Conservation (phyloP, 2,888 invertebrate species). For the Caradrina clavipalpis region DNA sequence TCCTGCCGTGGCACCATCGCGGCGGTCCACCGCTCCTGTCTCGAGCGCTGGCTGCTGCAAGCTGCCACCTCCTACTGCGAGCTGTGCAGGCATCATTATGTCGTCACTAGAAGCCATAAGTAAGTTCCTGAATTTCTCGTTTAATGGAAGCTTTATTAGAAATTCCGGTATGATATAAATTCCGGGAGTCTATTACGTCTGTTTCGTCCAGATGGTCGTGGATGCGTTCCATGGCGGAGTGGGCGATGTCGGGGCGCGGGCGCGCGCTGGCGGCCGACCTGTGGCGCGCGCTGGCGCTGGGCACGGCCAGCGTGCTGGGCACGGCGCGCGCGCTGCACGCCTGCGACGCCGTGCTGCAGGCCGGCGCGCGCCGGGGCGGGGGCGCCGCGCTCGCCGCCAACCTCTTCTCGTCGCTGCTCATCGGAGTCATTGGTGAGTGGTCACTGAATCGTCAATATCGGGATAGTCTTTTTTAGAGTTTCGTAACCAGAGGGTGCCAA, state of each 20-base stretch:
- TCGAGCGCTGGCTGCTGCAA: slow-evolving; percentile 89
- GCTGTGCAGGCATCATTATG: slow-evolving; percentile 86
- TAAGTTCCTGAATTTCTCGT: slow-evolving; percentile 53
- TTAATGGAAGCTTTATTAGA: background rate
- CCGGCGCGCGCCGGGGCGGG: slow-evolving; percentile 83
- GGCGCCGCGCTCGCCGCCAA: slow-evolving; percentile 84
- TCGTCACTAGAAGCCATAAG: slow-evolving; percentile 87
- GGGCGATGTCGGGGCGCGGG: slow-evolving; percentile 83
- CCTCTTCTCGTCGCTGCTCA: slow-evolving; percentile 85
- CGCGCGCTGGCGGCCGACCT: slow-evolving; percentile 84
- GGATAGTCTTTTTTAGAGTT: background rate
- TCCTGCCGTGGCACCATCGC: slow-evolving; percentile 88
- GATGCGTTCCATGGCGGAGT: slow-evolving; percentile 82
- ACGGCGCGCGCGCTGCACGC: slow-evolving; percentile 88
- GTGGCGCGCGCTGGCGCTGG: slow-evolving; percentile 84
- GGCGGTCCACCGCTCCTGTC: slow-evolving; percentile 86
- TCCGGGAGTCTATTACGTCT: slow-evolving; percentile 46
- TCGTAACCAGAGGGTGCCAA: background rate
- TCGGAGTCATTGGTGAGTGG: slow-evolving; percentile 83
- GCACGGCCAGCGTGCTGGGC: slow-evolving; percentile 84
- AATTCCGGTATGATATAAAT: background rate
- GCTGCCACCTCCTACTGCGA: slow-evolving; percentile 88
- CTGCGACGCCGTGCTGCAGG: slow-evolving; percentile 86
- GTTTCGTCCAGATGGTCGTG: slow-evolving; percentile 82
- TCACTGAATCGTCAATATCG: background rate